A percentile compares a stretch with the other conserved stretches of the same genome.
These are phyloP conservation scores for Catonia carolina DNA, from an alignment of 2,888 invertebrate species.

Conservation along the genomic window DNA sequence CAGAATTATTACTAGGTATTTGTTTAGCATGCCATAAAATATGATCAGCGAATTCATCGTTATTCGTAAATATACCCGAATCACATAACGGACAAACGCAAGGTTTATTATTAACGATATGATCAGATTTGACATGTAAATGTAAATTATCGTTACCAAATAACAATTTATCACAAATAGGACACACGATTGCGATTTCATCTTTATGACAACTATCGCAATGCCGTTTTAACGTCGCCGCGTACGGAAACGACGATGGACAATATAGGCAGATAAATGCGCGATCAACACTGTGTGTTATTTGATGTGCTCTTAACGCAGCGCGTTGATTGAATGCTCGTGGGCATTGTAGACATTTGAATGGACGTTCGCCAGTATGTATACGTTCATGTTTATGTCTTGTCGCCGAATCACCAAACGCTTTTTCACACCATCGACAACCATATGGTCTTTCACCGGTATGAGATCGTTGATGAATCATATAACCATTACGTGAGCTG, in stretches of 20 bases:
- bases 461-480: constrained; percentile 32
- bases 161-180: constrained; percentile 25
- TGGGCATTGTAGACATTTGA: constrained; percentile 41
- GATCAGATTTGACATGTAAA: constrained; percentile 24
- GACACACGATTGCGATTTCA: constrained; percentile 22
- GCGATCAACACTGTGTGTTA: constrained; percentile 30
- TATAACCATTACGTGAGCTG: constrained; percentile 40
- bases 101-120: background rate
- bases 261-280: constrained; percentile 30
- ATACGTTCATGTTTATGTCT: constrained; percentile 32
- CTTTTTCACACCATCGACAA: constrained; percentile 39
- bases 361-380: constrained; percentile 42
- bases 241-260: constrained; percentile 32
- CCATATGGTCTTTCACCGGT: constrained; percentile 32
- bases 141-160: constrained; percentile 25
- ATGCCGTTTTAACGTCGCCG: constrained; percentile 29
- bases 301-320: constrained; percentile 31
- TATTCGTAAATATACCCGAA: constrained; percentile 26
- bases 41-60: constrained; percentile 29
- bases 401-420: constrained; percentile 33
- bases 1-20: constrained; percentile 5
- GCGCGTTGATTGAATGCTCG: constrained; percentile 39
- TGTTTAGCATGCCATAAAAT: constrained; percentile 32
- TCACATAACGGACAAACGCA: constrained; percentile 28
- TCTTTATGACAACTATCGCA: constrained; percentile 29